Percentiles rank a stretch among this genome's conserved stretches.
phyloP scores from a whole-genome alignment of 2,113 vertebrate species.

The Isurus oxyrinchus region DNA sequence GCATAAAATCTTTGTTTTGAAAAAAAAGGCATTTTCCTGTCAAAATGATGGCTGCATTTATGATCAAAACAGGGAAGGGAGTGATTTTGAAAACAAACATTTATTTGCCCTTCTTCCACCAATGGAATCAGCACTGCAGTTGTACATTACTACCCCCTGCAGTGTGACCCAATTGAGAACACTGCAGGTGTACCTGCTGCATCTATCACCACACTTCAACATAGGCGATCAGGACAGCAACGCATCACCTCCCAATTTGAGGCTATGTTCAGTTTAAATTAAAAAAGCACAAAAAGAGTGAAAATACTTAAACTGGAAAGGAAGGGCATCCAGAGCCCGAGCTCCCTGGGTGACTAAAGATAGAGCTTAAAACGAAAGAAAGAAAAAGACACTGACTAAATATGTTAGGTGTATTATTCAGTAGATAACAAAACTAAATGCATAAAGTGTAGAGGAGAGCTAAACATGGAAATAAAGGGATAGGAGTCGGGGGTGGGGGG shows the following conservation, averaged over 20 bases:
- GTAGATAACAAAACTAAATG: background rate
- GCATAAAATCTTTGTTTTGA: background rate
- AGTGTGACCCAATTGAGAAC: background rate
- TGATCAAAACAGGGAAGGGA: background rate
- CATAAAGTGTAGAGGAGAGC: background rate
- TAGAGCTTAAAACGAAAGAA: background rate
- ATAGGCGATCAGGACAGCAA: background rate
- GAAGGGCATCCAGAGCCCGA: background rate
- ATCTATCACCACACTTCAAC: background rate
- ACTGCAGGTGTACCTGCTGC: background rate
- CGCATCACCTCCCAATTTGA: background rate
- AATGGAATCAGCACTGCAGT: background rate
- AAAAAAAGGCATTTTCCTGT: background rate
- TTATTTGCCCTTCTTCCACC: background rate
- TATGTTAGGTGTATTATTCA: background rate
- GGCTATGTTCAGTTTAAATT: background rate
- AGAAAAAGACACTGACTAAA: background rate
- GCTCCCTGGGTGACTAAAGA: background rate
- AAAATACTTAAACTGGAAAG: background rate
- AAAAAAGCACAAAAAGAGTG: background rate
- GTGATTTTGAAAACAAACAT: background rate
- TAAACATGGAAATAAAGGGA: background rate
- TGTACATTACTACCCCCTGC: background rate
- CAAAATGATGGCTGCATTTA: background rate
- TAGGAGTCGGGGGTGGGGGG: background rate